Evolutionary conservation across 2,113 vertebrate genomes (phyloP), one percentile per base, ranked within the genome.

Genomic region (human (Homo sapiens)): DNA sequence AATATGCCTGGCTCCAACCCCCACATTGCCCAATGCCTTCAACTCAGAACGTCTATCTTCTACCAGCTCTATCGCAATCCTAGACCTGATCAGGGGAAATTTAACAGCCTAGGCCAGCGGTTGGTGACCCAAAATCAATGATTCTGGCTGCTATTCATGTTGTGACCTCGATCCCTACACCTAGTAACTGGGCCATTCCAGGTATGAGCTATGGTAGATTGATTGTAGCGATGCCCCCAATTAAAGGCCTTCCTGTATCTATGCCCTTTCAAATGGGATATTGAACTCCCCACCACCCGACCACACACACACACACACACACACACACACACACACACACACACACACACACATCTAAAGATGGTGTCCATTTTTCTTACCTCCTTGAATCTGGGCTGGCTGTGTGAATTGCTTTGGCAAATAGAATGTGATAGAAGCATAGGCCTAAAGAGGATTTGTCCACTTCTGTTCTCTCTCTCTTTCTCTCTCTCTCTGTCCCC

Each of bases 151-250:
- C 38, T 43, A 0, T 17, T 52, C 75, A 35, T 61, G 6, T 43
- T 22, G 16, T 38, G 38, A 64, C 55, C 52, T 13, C 14, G 0
- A 16, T 18, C 45, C 55, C 52, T 35, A 16, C 5, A 35, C 45
- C 83, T 72, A 50, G 32, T 38, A 30, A 48, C 27, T 23, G 22
- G 78, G 57, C 45, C 61, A 13, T 52, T 61, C 48, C 27, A 48
- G 9, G 1, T 57, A 23, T 11, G 32, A 40, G 12, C 27, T 13
- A 0, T 22, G 38, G 8, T 43, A 25, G 35, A 12, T 1, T 13
- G 14, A 25, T 4, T 48, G 35, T 78, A n/a, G 3, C 16, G 3
- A 11, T 38, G 50, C 55, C 27, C 52, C 30, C 57, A 27, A 30
- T 14, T 55, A 17, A 59, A 30, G 35, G 27, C 16, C 76, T 78